Evolutionary conservation across 2,888 invertebrate genomes (phyloP).

Genomic region (Erynnis tages): DNA sequence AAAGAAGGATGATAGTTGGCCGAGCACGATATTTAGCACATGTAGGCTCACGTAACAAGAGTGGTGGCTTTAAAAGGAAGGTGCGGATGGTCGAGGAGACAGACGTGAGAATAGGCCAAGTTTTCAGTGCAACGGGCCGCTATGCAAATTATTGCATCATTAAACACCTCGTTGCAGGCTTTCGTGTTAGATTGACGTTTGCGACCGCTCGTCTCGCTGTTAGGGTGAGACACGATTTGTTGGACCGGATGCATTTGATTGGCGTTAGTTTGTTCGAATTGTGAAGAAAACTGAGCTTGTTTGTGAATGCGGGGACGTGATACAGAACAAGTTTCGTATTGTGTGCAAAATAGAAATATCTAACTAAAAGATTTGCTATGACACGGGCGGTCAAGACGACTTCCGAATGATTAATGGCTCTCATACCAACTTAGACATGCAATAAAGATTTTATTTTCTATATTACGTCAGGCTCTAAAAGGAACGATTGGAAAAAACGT

Average conservation of each 20-base stretch:
- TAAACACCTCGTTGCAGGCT: slow-evolving; percentile 72
- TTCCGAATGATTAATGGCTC: not conserved
- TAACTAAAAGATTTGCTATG: not conserved
- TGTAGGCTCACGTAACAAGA: slow-evolving; percentile 53
- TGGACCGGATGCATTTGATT: slow-evolving; percentile 70
- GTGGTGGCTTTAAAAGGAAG: slow-evolving; percentile 57
- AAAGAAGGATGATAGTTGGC: slow-evolving; percentile 30
- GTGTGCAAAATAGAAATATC: slow-evolving; percentile 11
- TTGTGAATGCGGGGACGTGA: slow-evolving; percentile 27
- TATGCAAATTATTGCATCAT: slow-evolving; percentile 80
- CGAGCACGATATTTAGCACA: slow-evolving; percentile 44
- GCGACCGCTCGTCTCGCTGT: slow-evolving; percentile 39
- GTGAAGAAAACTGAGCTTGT: slow-evolving; percentile 44
- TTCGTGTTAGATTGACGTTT: slow-evolving; percentile 69
- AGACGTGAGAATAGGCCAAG: slow-evolving; percentile 74
- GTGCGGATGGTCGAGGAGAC: slow-evolving; percentile 46
- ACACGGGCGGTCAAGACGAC: not conserved
- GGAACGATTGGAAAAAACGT: slow-evolving; percentile 2
- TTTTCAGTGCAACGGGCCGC: slow-evolving; percentile 55
- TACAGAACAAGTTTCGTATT: slow-evolving; percentile 16
- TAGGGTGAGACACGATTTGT: slow-evolving; percentile 52
- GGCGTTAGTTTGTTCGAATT: slow-evolving; percentile 65
- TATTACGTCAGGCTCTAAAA: slow-evolving; percentile 6
- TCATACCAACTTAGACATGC: not conserved
- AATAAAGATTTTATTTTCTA: slow-evolving; percentile 1